Evolutionary conservation across 2,888 invertebrate species (phyloP).

Genomic region (Drosophila paramelanica): DNA sequence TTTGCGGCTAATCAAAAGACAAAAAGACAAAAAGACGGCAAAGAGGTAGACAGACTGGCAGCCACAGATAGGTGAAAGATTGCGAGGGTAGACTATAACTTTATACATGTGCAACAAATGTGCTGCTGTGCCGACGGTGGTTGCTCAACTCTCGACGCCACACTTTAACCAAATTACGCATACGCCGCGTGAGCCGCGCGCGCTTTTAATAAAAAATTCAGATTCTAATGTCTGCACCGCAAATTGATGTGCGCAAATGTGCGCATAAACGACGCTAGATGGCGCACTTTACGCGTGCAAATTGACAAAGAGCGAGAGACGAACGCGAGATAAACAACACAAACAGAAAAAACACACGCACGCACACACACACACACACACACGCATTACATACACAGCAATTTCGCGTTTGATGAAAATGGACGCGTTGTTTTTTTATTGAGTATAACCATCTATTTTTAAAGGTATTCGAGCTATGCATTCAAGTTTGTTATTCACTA

Average conservation of each 20-base stretch:
- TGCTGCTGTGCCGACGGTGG: slow-evolving; percentile 45
- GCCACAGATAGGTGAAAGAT: background rate
- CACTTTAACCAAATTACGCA: slow-evolving; percentile 54
- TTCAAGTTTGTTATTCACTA: background rate
- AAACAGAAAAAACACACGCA: slow-evolving; percentile 26
- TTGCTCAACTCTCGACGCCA: slow-evolving; percentile 29
- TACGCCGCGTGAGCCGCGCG: slow-evolving; percentile 51
- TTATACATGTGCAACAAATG: slow-evolving; percentile 53
- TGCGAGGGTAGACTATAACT: background rate
- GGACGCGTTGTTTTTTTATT: slow-evolving; percentile 42
- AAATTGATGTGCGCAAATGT: slow-evolving; percentile 77
- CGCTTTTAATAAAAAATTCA: slow-evolving; percentile 71
- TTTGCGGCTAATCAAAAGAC: slow-evolving; percentile 75
- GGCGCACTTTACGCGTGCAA: slow-evolving; percentile 76
- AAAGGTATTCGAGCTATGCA: background rate
- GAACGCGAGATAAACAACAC: slow-evolving; percentile 32
- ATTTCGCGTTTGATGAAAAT: slow-evolving; percentile 68
- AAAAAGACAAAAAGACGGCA: slow-evolving; percentile 50
- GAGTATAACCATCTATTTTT: background rate
- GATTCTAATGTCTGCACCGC: slow-evolving; percentile 77
- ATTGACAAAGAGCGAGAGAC: slow-evolving; percentile 55
- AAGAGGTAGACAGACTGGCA: background rate
- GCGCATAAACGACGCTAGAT: slow-evolving; percentile 77
- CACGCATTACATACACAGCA: slow-evolving; percentile 72
- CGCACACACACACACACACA: slow-evolving; percentile 19